Conservation (phyloP, 2,888 invertebrate genomes). For the Coenonympha arcania region DNA sequence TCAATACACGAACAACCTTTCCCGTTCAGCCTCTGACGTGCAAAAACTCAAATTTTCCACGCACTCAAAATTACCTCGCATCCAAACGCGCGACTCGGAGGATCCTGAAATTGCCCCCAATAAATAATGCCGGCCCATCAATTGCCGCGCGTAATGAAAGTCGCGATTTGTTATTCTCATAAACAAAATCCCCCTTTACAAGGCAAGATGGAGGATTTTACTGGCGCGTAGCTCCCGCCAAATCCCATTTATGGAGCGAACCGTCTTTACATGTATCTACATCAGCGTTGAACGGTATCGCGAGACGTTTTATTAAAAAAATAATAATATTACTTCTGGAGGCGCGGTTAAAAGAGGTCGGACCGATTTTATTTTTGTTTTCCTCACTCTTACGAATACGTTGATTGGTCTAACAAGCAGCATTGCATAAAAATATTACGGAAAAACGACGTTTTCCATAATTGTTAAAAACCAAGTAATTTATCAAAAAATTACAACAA, state of each 20-base stretch:
- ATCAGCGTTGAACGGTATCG: slow-evolving; percentile 22
- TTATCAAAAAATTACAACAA: no score
- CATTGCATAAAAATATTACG: no score
- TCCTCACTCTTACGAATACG: no score
- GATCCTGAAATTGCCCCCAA: slow-evolving; percentile 52
- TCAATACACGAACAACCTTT: neutral
- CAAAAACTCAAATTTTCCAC: slow-evolving; percentile 3
- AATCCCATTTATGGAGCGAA: slow-evolving; percentile 48
- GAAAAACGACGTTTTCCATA: no score
- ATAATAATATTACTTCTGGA: neutral
- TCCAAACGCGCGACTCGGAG: slow-evolving; percentile 25
- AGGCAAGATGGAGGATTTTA: slow-evolving; percentile 59
- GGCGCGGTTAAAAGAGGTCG: neutral
- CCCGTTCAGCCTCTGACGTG: neutral
- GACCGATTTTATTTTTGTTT: neutral
- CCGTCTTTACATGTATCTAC: slow-evolving; percentile 39
- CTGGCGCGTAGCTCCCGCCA: slow-evolving; percentile 42
- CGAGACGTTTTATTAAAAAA: slow-evolving; percentile 6
- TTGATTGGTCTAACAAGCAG: no score
- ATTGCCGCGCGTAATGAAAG: slow-evolving; percentile 47
- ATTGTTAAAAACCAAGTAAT: no score
- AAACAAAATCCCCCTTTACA: slow-evolving; percentile 70
- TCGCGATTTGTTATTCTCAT: slow-evolving; percentile 67
- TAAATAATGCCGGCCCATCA: slow-evolving; percentile 61
- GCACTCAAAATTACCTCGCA: slow-evolving; percentile 5